Evolutionary conservation across 2,888 invertebrate genomes (phyloP), one percentile per base, ranked within the genome.

Genomic region (Aproaerema taeniolella): DNA sequence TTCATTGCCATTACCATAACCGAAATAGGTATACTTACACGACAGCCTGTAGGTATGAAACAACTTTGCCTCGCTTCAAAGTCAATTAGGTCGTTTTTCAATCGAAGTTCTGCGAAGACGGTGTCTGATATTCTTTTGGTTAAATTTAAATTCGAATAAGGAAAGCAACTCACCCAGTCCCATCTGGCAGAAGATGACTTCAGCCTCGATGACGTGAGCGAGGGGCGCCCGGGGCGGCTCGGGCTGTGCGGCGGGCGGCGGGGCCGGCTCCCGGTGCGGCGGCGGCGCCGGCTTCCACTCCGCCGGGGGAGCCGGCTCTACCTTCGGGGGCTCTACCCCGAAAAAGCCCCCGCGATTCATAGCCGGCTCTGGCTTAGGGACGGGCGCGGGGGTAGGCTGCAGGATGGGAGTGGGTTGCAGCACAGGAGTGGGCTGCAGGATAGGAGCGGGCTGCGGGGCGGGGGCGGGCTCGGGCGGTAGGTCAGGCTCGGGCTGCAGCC

Each of bases 181-280:
- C 89, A 92, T 91, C 71, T 90, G 90, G 68, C 90, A 89, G 81
- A 92, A 92, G 60, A 92, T 90, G 50, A 91, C 91, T 61, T 91
- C 91, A 30, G 92, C 90, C 58, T 90, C 89, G 46, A 89, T 89
- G 62, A 88, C 81, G 61, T 85, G 85, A 24, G 87, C 80, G 41
- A 75, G 58, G 41, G 82, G 73, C 38, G 67, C 66, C 47, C 73
- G 71, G 42, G 58, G 33, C 10, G 69, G 58, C 48, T 71, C 72
- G 24, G 66, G 47, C 36, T 53, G 11, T 40, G 46, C 35, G 47
- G 45, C 35, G 43, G 44, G 40, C 11, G 41, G 45, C 37, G 47
- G 41, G 16, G 40, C 29, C 25, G 46, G 38, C 36, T 41, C 39
- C 13, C 51, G 47, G 11, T 40, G 46, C 35, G 47, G 45, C 20